Conservation (phyloP, 2,113 vertebrate genomes). For the Myiagra hebetior region DNA sequence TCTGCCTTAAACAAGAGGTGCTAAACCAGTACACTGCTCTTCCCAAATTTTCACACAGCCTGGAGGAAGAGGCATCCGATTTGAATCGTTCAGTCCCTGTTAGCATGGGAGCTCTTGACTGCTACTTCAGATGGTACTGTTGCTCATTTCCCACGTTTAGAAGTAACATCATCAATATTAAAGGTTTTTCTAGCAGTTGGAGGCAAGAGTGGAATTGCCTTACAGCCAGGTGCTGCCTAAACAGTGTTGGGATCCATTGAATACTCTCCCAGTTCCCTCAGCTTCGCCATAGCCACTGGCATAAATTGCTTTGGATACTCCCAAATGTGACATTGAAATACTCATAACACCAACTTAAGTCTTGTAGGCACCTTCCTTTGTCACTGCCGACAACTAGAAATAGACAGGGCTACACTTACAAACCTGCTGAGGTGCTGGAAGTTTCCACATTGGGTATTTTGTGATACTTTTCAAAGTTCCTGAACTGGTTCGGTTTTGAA, state of each 20-base stretch:
- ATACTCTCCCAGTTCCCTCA: neutral
- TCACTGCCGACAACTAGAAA: neutral
- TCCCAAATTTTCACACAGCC: constrained; percentile 12
- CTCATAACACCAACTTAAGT: neutral
- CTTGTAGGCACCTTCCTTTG: neutral
- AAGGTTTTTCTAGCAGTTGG: neutral
- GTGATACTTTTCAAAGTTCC: neutral
- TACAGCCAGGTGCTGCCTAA: neutral
- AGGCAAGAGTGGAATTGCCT: neutral
- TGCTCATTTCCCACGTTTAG: neutral
- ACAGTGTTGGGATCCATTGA: neutral
- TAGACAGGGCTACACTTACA: neutral
- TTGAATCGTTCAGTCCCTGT: neutral
- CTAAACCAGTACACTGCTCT: neutral
- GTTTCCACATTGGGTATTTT: neutral
- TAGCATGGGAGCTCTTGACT: neutral
- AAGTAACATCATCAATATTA: neutral
- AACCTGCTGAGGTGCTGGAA: neutral
- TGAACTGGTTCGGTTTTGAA: accelerated
- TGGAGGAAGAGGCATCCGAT: neutral
- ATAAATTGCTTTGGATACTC: neutral
- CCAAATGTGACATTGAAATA: neutral
- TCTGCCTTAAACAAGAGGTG: neutral
- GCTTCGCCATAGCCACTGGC: neutral
- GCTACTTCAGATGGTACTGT: neutral